phyloP scores from a whole-genome alignment of 2,888 invertebrate species.

The Patella depressa region DNA sequence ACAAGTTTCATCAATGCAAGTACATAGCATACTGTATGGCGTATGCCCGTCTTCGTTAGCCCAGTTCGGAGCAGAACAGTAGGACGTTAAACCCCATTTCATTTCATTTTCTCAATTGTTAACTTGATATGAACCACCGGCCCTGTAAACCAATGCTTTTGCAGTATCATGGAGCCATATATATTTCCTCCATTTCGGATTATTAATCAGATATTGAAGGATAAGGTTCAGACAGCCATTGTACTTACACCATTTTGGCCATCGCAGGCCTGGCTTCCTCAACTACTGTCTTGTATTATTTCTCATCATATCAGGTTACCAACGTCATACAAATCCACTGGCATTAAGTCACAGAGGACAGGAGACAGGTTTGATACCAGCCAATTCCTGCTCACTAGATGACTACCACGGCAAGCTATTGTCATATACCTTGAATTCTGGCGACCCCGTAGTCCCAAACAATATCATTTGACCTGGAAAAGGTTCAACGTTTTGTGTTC shows the following conservation, averaged over 20 bases:
- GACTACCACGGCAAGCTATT: constrained; percentile 15
- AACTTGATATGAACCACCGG: constrained; percentile 26
- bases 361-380: constrained; percentile 30
- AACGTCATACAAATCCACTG: constrained; percentile 28
- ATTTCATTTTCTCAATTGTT: constrained; percentile 1
- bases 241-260: constrained; percentile 32
- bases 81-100: no score
- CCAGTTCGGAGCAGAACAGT: no score
- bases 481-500: background rate
- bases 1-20: no score
- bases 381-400: constrained; percentile 19
- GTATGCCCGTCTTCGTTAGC: no score
- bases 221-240: constrained; percentile 32
- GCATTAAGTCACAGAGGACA: constrained; percentile 16
- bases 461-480: background rate
- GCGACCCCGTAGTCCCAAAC: background rate
- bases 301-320: constrained; percentile 32
- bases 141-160: constrained; percentile 33
- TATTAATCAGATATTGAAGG: constrained; percentile 23
- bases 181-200: constrained; percentile 39
- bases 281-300: constrained; percentile 15
- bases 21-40: no score
- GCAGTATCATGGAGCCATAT: constrained; percentile 31
- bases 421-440: constrained; percentile 22
- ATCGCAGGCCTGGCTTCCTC: constrained; percentile 37